phyloP scores from a whole-genome alignment of 2,797 vertebrate genomes.

The Gephyroberyx darwinii region DNA sequence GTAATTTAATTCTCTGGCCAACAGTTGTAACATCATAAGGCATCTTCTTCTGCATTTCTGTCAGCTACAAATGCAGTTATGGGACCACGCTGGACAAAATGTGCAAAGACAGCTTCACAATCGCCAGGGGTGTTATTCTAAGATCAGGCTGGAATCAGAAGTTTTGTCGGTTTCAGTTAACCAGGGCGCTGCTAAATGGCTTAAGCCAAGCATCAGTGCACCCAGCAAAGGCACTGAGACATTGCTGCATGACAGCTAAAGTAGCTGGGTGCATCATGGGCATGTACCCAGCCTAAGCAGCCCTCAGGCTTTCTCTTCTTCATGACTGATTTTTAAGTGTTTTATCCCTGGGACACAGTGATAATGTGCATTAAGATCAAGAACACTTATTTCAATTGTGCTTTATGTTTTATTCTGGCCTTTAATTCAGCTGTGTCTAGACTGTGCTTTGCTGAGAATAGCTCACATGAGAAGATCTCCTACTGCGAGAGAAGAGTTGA shows the following conservation, averaged over 20 bases:
- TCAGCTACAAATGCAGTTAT: constrained; percentile 69
- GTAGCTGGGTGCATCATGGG: constrained; percentile 81
- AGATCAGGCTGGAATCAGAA: constrained; percentile 80
- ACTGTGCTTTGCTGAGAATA: constrained; percentile 65
- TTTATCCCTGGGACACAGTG: constrained; percentile 86
- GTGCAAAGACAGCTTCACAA: constrained; percentile 71
- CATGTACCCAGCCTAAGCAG: constrained; percentile 79
- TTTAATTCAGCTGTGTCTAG: constrained; percentile 72
- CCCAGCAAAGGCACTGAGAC: constrained; percentile 71
- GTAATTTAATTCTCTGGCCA: constrained; percentile 62
- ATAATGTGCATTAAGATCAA: constrained; percentile 88
- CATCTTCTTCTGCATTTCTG: constrained; percentile 68
- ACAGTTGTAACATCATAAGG: constrained; percentile 66
- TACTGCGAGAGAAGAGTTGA: constrained; percentile 17
- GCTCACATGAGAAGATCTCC: constrained; percentile 45
- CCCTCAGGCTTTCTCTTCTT: constrained; percentile 79
- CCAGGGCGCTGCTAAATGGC: constrained; percentile 75
- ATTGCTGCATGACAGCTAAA: constrained; percentile 82
- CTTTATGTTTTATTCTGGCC: constrained; percentile 88
- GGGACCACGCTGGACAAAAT: constrained; percentile 63
- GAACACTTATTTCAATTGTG: constrained; percentile 87
- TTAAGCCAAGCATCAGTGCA: constrained; percentile 78
- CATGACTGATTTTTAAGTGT: constrained; percentile 89
- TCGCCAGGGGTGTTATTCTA: constrained; percentile 78
- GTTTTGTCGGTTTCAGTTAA: constrained; percentile 82